These are phyloP conservation scores for Agrochola circellaris DNA, from an alignment of 2,888 invertebrate genomes.

Conservation along the genomic window DNA sequence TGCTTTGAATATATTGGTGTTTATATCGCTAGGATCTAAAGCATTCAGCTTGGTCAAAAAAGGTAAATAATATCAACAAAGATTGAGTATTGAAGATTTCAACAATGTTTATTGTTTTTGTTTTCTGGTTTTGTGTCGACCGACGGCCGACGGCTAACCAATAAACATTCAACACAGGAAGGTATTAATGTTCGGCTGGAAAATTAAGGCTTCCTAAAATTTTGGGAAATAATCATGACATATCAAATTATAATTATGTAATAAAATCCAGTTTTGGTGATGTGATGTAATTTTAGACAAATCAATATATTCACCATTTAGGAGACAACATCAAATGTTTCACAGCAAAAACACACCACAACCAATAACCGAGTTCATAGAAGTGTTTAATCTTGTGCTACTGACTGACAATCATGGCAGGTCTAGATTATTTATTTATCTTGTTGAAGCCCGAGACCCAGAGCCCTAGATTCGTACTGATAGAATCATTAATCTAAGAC, in stretches of 20 bases:
- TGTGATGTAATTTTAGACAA: neutral
- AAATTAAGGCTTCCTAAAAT: neutral
- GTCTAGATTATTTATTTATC: constrained; percentile 10
- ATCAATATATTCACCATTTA: neutral
- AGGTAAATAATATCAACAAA: neutral
- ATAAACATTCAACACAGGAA: too few relatives aligned
- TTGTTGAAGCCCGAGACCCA: neutral
- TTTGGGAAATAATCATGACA: neutral
- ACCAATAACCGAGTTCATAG: too few relatives aligned
- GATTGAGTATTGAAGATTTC: neutral
- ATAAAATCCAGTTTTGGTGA: neutral
- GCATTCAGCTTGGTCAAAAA: neutral
- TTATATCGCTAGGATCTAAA: neutral
- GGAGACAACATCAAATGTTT: too few relatives aligned
- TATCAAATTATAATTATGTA: neutral
- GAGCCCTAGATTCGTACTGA: neutral
- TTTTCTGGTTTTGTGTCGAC: neutral
- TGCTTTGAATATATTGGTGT: constrained; percentile 1
- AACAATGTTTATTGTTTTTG: neutral
- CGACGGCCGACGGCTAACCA: neutral
- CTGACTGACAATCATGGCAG: neutral
- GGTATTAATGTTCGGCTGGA: too few relatives aligned
- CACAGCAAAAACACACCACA: too few relatives aligned
- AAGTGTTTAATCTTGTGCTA: constrained; percentile 4
- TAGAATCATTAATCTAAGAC: neutral